Base-by-base conservation (phyloP, 2,113 vertebrate genomes). In the Oenanthe oenanthe region DNA sequence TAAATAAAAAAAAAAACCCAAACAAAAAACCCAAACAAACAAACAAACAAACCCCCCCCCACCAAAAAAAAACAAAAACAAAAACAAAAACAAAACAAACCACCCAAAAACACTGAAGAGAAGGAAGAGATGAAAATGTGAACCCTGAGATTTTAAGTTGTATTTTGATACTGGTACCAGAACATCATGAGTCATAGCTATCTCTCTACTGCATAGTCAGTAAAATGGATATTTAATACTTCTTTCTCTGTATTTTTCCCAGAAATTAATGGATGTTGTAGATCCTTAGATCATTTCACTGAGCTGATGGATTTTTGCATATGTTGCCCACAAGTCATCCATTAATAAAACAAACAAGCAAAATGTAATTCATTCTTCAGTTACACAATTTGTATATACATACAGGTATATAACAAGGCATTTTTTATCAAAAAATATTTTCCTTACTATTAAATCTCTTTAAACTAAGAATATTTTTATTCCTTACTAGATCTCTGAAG, bases 201-300 rank as follows among this genome's bases (percentile, higher is more conserved):
- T 25, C 20, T 77, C n/a, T 83, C 36, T 53, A 36, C 13, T 70
- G 17, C 17, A 17, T 16, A 77, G 29, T 34, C 47, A 85, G 56
- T 81, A 77, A 78, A 92, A 63, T 28, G 13, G 20, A 67, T 74
- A 51, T 17, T 28, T 48, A 42, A 38, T 34, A 56, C 58, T 78
- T 73, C 25, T 62, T 9, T 42, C 12, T 45, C 4, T 60, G 12
- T 50, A 32, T 51, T 28, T 72, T 88, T 74, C 24, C 10, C 36
- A 71, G 32, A 60, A n/a, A 60, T 82, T 75, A 66, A 89, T 34
- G 18, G 6, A 2, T 54, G 16, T 13, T 85, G 29, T 81, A 85
- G 81, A 89, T 75, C 53, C 56, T 94, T 10, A 60, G 43, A 56
- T 51, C 26, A 88, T 90, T 92, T 82, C 24, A 50, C 63, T 50